Evolutionary conservation across 2,113 vertebrate species (phyloP).

Genomic region (Heterocephalus glaber): DNA sequence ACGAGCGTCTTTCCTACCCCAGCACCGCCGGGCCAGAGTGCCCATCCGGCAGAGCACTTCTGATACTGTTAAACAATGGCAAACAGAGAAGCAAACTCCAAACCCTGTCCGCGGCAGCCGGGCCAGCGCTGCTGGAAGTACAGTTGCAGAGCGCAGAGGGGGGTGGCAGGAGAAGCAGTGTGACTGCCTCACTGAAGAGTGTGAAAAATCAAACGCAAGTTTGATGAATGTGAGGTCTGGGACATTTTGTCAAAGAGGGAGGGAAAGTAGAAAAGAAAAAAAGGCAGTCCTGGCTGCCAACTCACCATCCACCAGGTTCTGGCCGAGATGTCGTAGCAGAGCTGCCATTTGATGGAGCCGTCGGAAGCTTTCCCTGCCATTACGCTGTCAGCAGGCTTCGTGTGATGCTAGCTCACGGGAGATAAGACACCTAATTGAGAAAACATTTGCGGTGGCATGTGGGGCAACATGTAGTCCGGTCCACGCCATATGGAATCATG

Average conservation of each 20-base stretch:
- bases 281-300: constrained; percentile 90
- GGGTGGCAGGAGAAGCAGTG: constrained; percentile 86
- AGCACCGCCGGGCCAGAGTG: neutral
- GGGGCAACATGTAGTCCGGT: constrained; percentile 98
- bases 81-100: neutral
- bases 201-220: constrained; percentile 92
- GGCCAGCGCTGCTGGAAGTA: constrained; percentile 62
- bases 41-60: constrained; percentile 55
- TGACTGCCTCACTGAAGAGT: constrained; percentile 88
- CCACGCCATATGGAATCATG: constrained; percentile 99
- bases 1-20: neutral
- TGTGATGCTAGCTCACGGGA: constrained; percentile 97
- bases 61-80: neutral
- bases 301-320: constrained; percentile 99
- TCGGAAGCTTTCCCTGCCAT: constrained; percentile 99
- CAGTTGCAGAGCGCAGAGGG: constrained; percentile 74
- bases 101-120: constrained; percentile 53
- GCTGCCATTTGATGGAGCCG: constrained; percentile 99
- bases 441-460: constrained; percentile 99
- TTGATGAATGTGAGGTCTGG: constrained; percentile 92
- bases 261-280: constrained; percentile 89
- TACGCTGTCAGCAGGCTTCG: constrained; percentile 98
- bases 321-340: constrained; percentile 99
- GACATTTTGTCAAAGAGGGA: constrained; percentile 92
- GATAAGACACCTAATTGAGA: constrained; percentile 99